These are phyloP conservation scores for Agrochola lota DNA, from an alignment of 2,888 invertebrate genomes.

Conservation along the genomic window DNA sequence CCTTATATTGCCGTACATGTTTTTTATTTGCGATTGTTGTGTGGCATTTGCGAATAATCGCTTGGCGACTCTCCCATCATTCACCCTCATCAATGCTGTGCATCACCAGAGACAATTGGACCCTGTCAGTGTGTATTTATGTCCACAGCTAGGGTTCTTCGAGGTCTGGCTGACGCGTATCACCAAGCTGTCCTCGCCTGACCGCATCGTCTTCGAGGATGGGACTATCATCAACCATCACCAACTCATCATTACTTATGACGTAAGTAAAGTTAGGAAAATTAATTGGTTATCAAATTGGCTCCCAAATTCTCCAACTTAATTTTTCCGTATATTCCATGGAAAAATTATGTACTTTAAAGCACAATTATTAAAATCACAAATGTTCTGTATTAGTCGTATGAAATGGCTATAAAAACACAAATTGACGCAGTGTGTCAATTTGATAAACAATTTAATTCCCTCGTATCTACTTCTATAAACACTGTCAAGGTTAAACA, in stretches of 20 bases:
- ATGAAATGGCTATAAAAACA: background rate
- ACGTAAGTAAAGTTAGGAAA: constrained; percentile 88
- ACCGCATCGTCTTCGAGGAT: constrained; percentile 96
- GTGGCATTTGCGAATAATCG: constrained; percentile 33
- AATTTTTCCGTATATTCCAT: background rate
- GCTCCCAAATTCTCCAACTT: background rate
- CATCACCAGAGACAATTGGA: constrained; percentile 31
- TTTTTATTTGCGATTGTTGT: constrained; percentile 22
- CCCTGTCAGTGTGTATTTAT: constrained; percentile 68
- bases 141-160: constrained; percentile 94
- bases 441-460: background rate
- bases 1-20: background rate
- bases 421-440: background rate
- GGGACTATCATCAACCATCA: constrained; percentile 95
- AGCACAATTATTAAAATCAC: background rate
- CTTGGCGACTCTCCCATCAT: constrained; percentile 30
- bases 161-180: constrained; percentile 98
- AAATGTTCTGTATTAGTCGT: background rate
- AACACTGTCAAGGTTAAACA: background rate
- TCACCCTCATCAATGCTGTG: constrained; percentile 39
- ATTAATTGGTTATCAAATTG: background rate
- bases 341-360: background rate
- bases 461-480: background rate
- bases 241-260: constrained; percentile 96
- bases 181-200: constrained; percentile 94